Percentiles rank a stretch among this genome's conserved stretches.
phyloP scores from a whole-genome alignment of 2,113 vertebrate genomes.

The Natator depressus region DNA sequence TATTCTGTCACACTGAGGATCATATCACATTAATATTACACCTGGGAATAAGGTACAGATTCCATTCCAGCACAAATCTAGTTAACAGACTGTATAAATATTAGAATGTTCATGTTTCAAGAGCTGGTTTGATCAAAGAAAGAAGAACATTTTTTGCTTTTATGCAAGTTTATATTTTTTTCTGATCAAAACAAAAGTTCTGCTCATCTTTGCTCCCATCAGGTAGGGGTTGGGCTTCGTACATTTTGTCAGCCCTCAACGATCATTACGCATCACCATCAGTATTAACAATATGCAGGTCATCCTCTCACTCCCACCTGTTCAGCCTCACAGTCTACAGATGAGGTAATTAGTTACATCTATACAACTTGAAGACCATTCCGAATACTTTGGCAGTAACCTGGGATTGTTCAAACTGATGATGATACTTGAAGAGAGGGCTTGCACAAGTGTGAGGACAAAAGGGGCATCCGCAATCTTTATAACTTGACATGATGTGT shows the following conservation, averaged over 20 bases:
- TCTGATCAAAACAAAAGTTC: not conserved
- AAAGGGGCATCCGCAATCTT: not conserved
- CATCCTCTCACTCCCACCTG: not conserved
- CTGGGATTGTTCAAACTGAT: not conserved
- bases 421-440: not conserved
- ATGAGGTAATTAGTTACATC: fast-evolving
- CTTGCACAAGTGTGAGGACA: not conserved
- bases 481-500: not conserved
- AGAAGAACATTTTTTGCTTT: not conserved
- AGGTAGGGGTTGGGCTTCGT: not conserved
- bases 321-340: not conserved
- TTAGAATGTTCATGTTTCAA: not conserved
- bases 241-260: not conserved
- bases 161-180: not conserved
- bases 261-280: not conserved
- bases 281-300: not conserved
- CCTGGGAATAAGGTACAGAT: fast-evolving
- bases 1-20: not conserved
- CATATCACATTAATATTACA: not conserved
- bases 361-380: not conserved
- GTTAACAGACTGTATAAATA: not conserved
- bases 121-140: not conserved
- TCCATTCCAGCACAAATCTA: not conserved
- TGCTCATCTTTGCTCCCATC: not conserved
- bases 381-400: not conserved